Evolutionary conservation across 2,797 vertebrate species (phyloP).

Genomic region (Tragopan temminckii): DNA sequence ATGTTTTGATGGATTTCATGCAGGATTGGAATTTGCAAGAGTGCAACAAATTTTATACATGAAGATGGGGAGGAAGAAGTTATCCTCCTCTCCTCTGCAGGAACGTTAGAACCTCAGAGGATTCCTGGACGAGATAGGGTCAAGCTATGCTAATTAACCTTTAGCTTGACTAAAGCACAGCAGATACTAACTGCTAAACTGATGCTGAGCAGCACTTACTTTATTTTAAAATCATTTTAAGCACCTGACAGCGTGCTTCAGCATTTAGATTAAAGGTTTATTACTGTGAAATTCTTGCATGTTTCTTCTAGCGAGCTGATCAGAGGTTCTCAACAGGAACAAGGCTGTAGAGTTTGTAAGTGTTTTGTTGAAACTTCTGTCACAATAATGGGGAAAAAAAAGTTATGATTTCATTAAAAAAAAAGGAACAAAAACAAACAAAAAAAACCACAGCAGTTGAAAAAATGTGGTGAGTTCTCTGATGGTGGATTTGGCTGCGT

Average conservation of each 20-base stretch:
- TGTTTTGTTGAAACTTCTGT: neutral
- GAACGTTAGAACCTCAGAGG: neutral
- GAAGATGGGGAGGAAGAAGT: neutral
- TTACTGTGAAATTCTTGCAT: neutral
- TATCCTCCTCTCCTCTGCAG: neutral
- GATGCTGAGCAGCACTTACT: neutral
- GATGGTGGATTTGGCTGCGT: neutral
- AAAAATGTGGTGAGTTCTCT: neutral
- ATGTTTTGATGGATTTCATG: neutral
- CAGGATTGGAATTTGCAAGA: neutral
- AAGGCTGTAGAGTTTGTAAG: neutral
- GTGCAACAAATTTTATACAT: neutral
- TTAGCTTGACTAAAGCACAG: too few relatives aligned
- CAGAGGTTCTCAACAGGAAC: neutral
- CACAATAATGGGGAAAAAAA: neutral
- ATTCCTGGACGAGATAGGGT: neutral
- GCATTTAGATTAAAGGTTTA: neutral
- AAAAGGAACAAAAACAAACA: neutral
- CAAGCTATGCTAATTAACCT: too few relatives aligned
- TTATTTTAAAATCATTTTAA: neutral
- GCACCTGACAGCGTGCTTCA: neutral
- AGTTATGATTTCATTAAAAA: neutral
- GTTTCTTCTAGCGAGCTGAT: neutral
- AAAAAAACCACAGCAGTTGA: neutral
- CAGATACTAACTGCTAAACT: neutral